Conservation (phyloP, 2,113 vertebrate species). For the Dasyprocta punctata region DNA sequence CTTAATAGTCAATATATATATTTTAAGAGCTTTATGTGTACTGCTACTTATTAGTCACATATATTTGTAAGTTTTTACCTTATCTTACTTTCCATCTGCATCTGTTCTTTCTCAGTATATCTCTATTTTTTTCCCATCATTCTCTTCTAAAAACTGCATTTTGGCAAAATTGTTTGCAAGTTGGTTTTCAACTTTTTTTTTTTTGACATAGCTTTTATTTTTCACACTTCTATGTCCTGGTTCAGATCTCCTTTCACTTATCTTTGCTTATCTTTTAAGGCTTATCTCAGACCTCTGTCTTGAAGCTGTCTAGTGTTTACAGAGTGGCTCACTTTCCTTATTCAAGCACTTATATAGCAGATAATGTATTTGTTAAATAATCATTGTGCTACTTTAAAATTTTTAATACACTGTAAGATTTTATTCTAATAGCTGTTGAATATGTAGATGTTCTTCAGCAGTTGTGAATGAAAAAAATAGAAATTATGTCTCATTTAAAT, state of each 20-base stretch:
- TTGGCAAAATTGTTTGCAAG: background rate
- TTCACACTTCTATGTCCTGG: background rate
- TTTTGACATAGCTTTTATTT: background rate
- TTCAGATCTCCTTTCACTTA: background rate
- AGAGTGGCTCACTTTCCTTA: background rate
- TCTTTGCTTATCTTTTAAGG: background rate
- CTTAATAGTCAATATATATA: too few species aligned
- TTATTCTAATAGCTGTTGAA: background rate
- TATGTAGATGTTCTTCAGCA: conserved; percentile 2
- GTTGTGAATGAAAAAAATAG: background rate
- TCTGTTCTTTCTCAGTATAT: background rate
- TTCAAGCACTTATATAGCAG: background rate
- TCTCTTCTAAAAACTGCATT: background rate
- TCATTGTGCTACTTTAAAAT: background rate
- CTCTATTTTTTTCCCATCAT: background rate
- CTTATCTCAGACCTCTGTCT: background rate
- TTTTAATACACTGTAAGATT: conserved; percentile 13
- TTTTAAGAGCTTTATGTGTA: background rate
- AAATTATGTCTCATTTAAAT: conserved; percentile 47
- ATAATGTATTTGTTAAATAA: background rate
- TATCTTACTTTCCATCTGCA: background rate
- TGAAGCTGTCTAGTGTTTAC: background rate
- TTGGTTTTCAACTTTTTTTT: background rate
- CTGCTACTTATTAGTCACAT: background rate
- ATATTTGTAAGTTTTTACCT: background rate